Evolutionary conservation across 2,797 vertebrate genomes (phyloP), one percentile per base, ranked within the genome.

Genomic region (Prionace glauca): DNA sequence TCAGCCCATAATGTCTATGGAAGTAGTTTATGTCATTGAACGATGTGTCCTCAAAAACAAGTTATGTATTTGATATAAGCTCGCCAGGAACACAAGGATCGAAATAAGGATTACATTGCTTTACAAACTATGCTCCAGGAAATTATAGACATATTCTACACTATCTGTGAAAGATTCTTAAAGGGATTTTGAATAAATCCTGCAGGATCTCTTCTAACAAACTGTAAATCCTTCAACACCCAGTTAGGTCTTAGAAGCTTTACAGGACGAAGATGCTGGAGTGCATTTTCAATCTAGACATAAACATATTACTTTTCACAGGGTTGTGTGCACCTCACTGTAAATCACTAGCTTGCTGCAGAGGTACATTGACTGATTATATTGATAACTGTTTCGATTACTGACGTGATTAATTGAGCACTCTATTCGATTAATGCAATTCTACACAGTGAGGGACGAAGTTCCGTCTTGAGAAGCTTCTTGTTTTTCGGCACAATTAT

Each of bases 221-320:
- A 20, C 71, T 95, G 71, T 77, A 95, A 95, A 95, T 74, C 71
- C 67, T 77, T 95, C 71, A 41, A 41, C 69, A 71, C 93, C 32
- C 41, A 95, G 60, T 36, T 74, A 72, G 36, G 93, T n/a, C 29
- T 74, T n/a, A 56, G 45, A 77, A 95, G 93, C 71, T 72, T 56
- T 29, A 77, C 93, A 74, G 45, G 32, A 32, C 56, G 56, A 77
- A 74, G 41, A 56, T 95, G 71, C 60, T 20, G 41, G 71, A 74
- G 45, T 45, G 93, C 91, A 74, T 74, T 95, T 95, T 56, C 22
- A 56, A 65, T n/a, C 56, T 65, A 65, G 56, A 69, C n/a, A 41
- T 36, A 91, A 32, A 69, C 20, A 69, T 41, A 92, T 69, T 67
- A 24, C 62, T 69, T 92, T 92, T 62, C n/a, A 92, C 62, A 41